Base-by-base conservation (phyloP, 1,140 invertebrate species). In the Bombus vancouverensis region DNA sequence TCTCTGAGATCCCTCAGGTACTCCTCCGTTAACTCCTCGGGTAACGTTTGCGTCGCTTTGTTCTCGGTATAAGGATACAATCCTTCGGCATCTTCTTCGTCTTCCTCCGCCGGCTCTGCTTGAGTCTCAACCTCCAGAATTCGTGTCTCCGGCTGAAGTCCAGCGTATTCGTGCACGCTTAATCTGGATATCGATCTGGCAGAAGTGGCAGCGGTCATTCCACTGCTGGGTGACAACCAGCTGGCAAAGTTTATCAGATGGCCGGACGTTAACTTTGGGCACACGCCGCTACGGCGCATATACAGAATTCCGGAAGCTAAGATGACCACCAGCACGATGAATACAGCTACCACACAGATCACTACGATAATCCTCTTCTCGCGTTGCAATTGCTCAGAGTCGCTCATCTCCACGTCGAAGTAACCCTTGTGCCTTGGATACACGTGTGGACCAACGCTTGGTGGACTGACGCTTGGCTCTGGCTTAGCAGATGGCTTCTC, bases 1-100 rank as follows among this genome's bases (percentile, higher is more conserved):
- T 97, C 96, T 78, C 96, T 95, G 4, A 98, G 94, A 79, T 96
- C 96, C 88, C 96, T 96, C 71, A 98, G 93, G 34, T 98, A 96
- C 85, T 98, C 97, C 85, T 97, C 96, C 1, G 97, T 97, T 53
- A 98, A 91, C 92, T 97, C 97, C 91, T 97, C 97, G 0, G 97
- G 97, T 42, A 97, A 93, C 0, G 97, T 97, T 92, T 97, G 97
- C 6, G 97, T 97, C 4, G 96, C 96, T 92, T 97, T 97, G 92
- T 97, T 96, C 88, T 96, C 96, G 25, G 94, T 95, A 13, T 95
- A 95, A 15, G 96, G 93, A 42, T 95, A 95, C 28, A 95, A 88
- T 13, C 95, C 95, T 2, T 94, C 94, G 15, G 93, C 92, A 15
- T 84, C 84, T 53, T 91, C 92, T 3, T 93, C 93, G 18, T 94